These are phyloP conservation scores for Lophius piscatorius DNA, from an alignment of 2,113 vertebrate genomes.

Conservation along the genomic window DNA sequence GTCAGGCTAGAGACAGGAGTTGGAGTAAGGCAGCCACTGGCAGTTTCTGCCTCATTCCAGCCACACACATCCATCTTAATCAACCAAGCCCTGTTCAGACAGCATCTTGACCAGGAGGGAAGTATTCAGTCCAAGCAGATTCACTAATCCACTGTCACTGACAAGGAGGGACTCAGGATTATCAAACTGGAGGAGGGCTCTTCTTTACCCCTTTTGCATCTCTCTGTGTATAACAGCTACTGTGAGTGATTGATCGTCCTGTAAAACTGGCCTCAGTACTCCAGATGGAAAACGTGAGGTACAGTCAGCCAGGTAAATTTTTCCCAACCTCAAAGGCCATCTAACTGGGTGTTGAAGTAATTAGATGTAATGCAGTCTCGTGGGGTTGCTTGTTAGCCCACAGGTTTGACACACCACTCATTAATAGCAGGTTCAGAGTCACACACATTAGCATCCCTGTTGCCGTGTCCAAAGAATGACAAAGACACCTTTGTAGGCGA, in stretches of 20 bases:
- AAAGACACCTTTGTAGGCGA: no score
- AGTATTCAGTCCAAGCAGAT: conserved; percentile 43
- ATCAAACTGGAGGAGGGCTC: conserved; percentile 1
- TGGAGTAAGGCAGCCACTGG: conserved; percentile 35
- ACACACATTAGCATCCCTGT: no score
- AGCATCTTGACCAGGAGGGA: conserved; percentile 53
- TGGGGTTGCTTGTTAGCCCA: not conserved
- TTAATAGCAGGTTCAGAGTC: no score
- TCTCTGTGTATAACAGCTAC: not conserved
- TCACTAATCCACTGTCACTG: conserved; percentile 60
- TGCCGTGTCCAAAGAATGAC: no score
- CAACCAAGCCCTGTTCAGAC: conserved; percentile 34
- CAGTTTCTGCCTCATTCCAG: conserved; percentile 41
- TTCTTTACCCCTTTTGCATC: conserved; percentile 34
- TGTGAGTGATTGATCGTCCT: not conserved
- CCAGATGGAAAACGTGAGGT: conserved; percentile 13
- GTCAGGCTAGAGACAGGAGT: conserved; percentile 55
- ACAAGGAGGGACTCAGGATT: conserved; percentile 5
- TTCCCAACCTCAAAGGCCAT: not conserved
- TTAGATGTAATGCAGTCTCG: conserved; percentile 41
- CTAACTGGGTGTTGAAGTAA: conserved; percentile 49
- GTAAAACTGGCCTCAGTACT: conserved; percentile 1
- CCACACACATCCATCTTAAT: conserved; percentile 70
- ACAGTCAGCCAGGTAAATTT: not conserved
- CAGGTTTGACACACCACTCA: conserved; percentile 18